phyloP scores from a whole-genome alignment of 2,888 invertebrate species.

The Nymphalis polychloros region DNA sequence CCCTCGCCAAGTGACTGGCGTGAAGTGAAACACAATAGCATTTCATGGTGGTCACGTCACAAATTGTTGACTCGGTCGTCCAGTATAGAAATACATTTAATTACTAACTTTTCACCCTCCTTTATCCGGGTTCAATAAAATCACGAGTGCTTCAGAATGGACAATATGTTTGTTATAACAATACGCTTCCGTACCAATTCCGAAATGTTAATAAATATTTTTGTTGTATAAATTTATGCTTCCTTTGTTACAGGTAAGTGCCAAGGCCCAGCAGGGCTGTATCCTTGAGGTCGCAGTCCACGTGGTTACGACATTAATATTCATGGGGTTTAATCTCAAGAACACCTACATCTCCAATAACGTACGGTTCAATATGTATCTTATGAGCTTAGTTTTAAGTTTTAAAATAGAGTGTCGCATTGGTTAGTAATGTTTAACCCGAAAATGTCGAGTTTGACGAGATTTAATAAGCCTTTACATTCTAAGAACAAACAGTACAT shows the following conservation, averaged over 20 bases:
- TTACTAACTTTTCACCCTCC: conserved; percentile 63
- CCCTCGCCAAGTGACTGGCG: conserved; percentile 65
- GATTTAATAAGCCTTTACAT: not conserved
- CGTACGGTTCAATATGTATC: not conserved
- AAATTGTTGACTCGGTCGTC: conserved; percentile 63
- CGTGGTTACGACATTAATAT: conserved; percentile 22
- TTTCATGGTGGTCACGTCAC: conserved; percentile 64
- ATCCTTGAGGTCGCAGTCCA: conserved; percentile 11
- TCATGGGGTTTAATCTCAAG: conserved; percentile 13
- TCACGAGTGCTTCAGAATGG: conserved; percentile 36
- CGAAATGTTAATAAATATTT: conserved; percentile 29
- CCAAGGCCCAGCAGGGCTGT: conserved; percentile 11
- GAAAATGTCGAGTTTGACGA: not conserved
- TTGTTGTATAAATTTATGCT: conserved; percentile 34
- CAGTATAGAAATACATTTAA: conserved; percentile 60
- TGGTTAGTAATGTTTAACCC: not conserved
- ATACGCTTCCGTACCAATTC: conserved; percentile 25
- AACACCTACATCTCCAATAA: not conserved
- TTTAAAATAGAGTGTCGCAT: not conserved
- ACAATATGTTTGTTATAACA: conserved; percentile 30
- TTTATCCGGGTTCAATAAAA: conserved; percentile 31
- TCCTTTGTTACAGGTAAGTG: conserved; percentile 73
- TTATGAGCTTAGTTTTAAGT: not conserved
- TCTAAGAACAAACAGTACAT: not conserved
- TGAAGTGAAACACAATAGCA: conserved; percentile 67